Base-by-base conservation (phyloP, 2,888 invertebrate genomes). In the Gymnoscelis rufifasciata region DNA sequence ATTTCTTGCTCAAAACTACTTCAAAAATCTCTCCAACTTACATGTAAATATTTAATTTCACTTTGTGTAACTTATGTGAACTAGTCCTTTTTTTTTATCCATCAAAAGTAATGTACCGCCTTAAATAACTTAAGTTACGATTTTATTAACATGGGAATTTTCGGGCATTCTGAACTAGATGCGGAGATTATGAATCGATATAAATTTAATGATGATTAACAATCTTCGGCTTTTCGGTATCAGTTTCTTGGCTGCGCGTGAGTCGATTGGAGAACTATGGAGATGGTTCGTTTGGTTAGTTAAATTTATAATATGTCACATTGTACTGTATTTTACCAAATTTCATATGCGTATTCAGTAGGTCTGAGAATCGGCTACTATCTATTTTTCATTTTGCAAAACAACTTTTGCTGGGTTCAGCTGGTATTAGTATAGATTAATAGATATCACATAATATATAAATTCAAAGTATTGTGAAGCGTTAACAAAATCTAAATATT, bases 201-300 rank as follows among this genome's bases (percentile, higher is more conserved):
- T 82, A 83, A 79, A 82, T 83, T 83, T 79, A 75, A 76, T 82
- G 81, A 78, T 82, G 81, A 82, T 82, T 81, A 78, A 81, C 77
- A 79, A 79, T 79, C 72, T 78, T 80, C 74, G 72, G 70, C 57
- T 75, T 70, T 68, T 74, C 53, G 59, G 59, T 74, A 74, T 76
- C 68, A 60, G 59, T 57, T 68, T 64, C 60, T 41, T 47, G 7
- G 7, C 2, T 19, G 43, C 47, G 45, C 40, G 38, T 50, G 40
- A 42, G 48, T 48, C 37, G 47, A 11, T 6, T 23, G 3, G 11
- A 35, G 15, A 35, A 11, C 19, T 7, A 23, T 19, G 11, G 35
- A 35, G 15, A 11, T 10, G 11, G 19, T 10, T 11, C 11, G 1
- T 11, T 11, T 19, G 19, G n/a, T n/a, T n/a, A n/a, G n/a, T n/a